A percentile compares a stretch with the other conserved stretches of the same genome.
Conservation (phyloP, 2,113 vertebrate genomes). For the Ariopsis seemanni region DNA sequence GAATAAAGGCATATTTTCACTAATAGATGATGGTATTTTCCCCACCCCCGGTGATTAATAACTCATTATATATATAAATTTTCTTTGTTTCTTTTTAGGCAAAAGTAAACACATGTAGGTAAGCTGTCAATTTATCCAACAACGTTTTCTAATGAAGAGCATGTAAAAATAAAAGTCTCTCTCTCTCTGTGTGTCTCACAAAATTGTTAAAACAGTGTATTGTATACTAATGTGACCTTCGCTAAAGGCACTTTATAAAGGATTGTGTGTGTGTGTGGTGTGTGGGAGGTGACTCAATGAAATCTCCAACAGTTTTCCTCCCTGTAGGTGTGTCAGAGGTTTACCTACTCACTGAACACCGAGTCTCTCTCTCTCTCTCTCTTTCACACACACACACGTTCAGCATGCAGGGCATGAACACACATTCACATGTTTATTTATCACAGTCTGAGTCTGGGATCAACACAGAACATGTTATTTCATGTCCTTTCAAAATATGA, state of each 20-base stretch:
- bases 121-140: background rate
- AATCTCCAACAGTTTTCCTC: background rate
- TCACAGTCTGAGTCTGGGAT: too few species aligned
- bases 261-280: background rate
- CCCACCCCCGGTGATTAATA: too few species aligned
- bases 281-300: background rate
- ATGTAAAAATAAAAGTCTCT: background rate
- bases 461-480: too few species aligned
- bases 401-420: too few species aligned
- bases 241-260: background rate
- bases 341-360: background rate
- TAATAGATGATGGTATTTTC: background rate
- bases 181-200: background rate
- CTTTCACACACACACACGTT: too few species aligned
- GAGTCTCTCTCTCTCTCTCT: too few species aligned
- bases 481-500: too few species aligned
- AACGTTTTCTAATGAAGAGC: background rate
- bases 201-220: conserved; percentile 2
- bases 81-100: too few species aligned
- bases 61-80: too few species aligned
- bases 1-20: background rate
- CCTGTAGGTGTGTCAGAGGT: conserved; percentile 22
- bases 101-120: too few species aligned
- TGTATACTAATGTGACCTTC: conserved; percentile 33
- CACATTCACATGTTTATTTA: too few species aligned